Base-by-base conservation (phyloP, 2,113 vertebrate genomes). In the Syngnathoides biaculeatus region DNA sequence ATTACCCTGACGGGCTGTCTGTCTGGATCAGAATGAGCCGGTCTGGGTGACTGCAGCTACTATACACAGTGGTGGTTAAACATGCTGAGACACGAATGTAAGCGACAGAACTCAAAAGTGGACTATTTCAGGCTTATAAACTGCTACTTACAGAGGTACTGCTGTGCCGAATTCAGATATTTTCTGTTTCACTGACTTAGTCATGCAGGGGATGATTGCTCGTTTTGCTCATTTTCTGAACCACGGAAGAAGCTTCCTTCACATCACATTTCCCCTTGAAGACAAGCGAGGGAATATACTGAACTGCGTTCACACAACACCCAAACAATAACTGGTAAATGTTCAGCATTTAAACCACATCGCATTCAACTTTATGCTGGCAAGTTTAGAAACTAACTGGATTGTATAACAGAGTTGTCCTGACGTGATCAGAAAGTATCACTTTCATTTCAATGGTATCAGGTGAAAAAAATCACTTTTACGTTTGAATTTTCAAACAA, bases 1-100 rank as follows among this genome's bases (percentile, higher is more conserved):
- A 85, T 91, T 86, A 89, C 67, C 58, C 70, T 80, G 86, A 88
- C 22, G 15, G 45, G 61, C 85, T 86, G 86, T 87, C 85, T 65
- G 77, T 77, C 72, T 79, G 79, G 59, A 88, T 89, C 84, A 86
- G 57, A 55, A 69, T 14, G 43, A 79, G 59, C 72, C 60, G 26
- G 5, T 27, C 45, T 47, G 56, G 68, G 67, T 38, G 14, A 30
- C 42, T 60, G 57, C 59, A 30, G 70, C 22, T 22, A 50, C 38
- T 67, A 15, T 45, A 43, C 14, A 63, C 40, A 39, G 11, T 62
- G 65, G 69, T 56, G 61, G 38, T 50, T 43, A 48, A 64, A 72
- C 64, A 60, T 8, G 67, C 71, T 66, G 73, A 57, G 67, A 65
- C 47, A 64, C 58, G 75, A 60, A 67, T 42, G 56, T 53, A 78